A percentile compares a stretch with the other conserved stretches of the same genome.
phyloP scores from a whole-genome alignment of 2,888 invertebrate genomes.

The Augiades crinisus region DNA sequence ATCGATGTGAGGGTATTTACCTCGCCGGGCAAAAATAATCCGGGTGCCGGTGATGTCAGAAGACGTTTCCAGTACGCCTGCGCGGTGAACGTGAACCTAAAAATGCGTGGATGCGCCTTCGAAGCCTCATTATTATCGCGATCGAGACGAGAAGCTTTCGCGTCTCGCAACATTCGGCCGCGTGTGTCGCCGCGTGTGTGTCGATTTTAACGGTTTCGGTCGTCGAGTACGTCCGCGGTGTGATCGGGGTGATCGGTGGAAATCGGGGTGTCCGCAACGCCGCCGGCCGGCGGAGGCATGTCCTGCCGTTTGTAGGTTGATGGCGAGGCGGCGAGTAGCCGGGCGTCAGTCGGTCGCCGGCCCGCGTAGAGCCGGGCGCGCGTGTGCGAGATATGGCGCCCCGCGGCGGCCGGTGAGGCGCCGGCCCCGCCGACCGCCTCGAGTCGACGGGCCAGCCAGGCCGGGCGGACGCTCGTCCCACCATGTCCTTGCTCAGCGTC shows the following conservation, averaged over 20 bases:
- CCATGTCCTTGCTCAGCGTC: conserved; percentile 81
- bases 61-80: conserved; percentile 43
- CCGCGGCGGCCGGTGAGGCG: conserved; percentile 80
- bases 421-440: conserved; percentile 80
- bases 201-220: conserved; percentile 29
- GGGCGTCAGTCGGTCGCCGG: conserved; percentile 71
- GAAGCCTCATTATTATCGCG: conserved; percentile 42
- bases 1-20: conserved; percentile 82
- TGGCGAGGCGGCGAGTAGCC: conserved; percentile 48
- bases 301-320: conserved; percentile 41
- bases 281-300: conserved; percentile 40
- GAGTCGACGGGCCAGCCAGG: conserved; percentile 78
- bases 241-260: conserved; percentile 35
- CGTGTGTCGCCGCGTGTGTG: conserved; percentile 34
- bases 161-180: conserved; percentile 31
- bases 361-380: conserved; percentile 72
- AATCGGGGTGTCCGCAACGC: conserved; percentile 31
- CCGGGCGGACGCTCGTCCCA: conserved; percentile 63
- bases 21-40: conserved; percentile 80
- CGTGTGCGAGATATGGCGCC: conserved; percentile 69
- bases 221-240: conserved; percentile 30
- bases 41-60: conserved; percentile 78
- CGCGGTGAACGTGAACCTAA: conserved; percentile 40
- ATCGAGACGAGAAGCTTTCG: conserved; percentile 41
- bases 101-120: conserved; percentile 46